These are phyloP conservation scores for Mythimna impura DNA, from an alignment of 2,888 invertebrate genomes.

Conservation along the genomic window DNA sequence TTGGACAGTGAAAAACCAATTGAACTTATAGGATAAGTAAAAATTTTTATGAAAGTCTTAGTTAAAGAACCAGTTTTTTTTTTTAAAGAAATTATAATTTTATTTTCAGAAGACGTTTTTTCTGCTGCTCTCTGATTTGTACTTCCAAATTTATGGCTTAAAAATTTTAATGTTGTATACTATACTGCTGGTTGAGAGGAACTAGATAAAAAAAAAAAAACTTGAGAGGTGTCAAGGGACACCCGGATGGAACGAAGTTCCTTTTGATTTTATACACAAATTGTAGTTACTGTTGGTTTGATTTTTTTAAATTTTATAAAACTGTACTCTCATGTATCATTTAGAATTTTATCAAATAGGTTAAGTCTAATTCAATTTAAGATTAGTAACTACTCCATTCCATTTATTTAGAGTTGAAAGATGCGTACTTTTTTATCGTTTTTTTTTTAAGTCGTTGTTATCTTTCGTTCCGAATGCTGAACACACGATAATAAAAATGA, in stretches of 20 bases:
- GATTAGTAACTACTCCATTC: constrained; percentile 1
- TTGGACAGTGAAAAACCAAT: background rate
- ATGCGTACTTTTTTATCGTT: background rate
- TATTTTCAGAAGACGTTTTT: background rate
- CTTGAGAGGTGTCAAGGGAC: too few relatives aligned
- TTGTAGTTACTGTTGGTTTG: background rate
- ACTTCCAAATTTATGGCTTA: background rate
- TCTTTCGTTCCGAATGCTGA: constrained; percentile 2
- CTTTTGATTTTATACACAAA: background rate
- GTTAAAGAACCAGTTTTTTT: background rate
- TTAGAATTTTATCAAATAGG: constrained; percentile 1
- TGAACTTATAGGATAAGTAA: background rate
- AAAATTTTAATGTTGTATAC: background rate
- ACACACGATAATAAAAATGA: constrained; percentile 1
- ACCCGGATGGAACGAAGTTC: too few relatives aligned
- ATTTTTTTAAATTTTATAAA: background rate
- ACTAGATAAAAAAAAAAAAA: background rate
- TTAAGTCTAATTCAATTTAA: constrained; percentile 5
- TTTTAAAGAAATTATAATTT: background rate
- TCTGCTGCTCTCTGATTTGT: background rate
- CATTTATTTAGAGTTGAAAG: background rate
- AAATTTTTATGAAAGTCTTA: constrained; percentile 1
- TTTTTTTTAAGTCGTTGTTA: background rate
- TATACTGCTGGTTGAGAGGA: background rate
- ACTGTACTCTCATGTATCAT: background rate